Conservation (phyloP, 2,113 vertebrate species). For the Larimichthys polyactis region DNA sequence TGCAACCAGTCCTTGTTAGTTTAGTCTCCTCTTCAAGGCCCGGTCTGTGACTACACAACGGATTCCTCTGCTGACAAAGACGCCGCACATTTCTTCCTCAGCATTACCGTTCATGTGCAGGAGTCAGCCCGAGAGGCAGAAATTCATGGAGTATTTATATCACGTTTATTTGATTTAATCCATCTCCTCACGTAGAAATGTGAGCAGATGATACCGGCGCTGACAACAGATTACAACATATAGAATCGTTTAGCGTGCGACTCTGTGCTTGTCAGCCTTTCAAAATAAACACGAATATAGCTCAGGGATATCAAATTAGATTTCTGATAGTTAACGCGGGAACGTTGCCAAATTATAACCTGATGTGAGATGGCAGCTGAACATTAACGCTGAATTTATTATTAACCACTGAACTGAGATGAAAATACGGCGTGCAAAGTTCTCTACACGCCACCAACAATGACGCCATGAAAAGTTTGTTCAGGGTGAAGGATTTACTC, state of each 20-base stretch:
- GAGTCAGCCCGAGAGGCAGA: background rate
- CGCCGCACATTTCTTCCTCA: background rate
- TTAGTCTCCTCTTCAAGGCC: conserved; percentile 65
- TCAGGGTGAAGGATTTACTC: too few species aligned
- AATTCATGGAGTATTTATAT: background rate
- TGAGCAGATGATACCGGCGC: background rate
- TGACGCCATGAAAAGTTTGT: too few species aligned
- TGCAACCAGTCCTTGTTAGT: conserved; percentile 76
- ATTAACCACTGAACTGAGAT: conserved; percentile 1
- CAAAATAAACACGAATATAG: conserved; percentile 2
- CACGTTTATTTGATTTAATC: background rate
- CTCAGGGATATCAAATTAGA: background rate
- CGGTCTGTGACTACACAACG: conserved; percentile 51
- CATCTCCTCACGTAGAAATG: background rate
- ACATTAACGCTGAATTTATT: conserved; percentile 15
- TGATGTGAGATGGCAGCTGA: background rate
- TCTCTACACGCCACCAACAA: too few species aligned
- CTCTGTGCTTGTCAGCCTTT: conserved; percentile 5
- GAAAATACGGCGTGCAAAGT: background rate
- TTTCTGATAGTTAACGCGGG: background rate
- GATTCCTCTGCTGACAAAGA: conserved; percentile 56
- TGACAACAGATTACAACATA: background rate
- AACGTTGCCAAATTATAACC: background rate
- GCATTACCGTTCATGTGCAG: background rate
- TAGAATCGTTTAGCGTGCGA: background rate